Evolutionary conservation across 2,888 invertebrate species (phyloP), one percentile per base, ranked within the genome.

Genomic region (Idaea aversata): DNA sequence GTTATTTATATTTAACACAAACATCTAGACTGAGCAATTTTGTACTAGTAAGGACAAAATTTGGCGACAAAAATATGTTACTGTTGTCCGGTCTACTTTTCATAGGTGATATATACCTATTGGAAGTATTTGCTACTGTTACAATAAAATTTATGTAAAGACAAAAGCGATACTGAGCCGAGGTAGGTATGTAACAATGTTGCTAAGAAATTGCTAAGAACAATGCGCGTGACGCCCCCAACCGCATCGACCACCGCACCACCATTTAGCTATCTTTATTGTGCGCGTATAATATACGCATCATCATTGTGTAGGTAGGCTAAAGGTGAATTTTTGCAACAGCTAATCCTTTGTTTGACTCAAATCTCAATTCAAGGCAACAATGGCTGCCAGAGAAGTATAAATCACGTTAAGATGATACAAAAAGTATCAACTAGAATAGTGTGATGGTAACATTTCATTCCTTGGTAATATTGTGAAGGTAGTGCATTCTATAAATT

Each of bases 291-390:
- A 75, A 77, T 77, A 77, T 80, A 75, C 74, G 79, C 80, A 80
- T 81, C 77, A 74, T 79, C 67, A 75, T 75, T 72, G 74, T 75
- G 74, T 74, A 76, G 72, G 74, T 74, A 76, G 72, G 73, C 73
- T 72, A 75, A 77, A 77, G 77, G 74, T 75, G 72, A 79, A 76
- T 74, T 80, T 73, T 76, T 66, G 75, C 77, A 73, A 72, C 74
- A 70, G 73, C 76, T 72, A 71, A 79, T 80, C 78, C 80, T 82
- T 81, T 82, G 81, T 81, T 77, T 77, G 77, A 78, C 79, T 78
- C 77, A 79, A 78, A 78, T 77, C 76, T 75, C 68, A 69, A 72
- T 77, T 77, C 81, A 79, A 80, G 79, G 81, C 72, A 75, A 77
- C 68, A 65, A 66, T 70, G 58, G 25, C 34, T 25, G 59, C 25